Evolutionary conservation across 2,797 vertebrate species (phyloP), one percentile per base, ranked within the genome.

Genomic region (Sternotherus odoratus): DNA sequence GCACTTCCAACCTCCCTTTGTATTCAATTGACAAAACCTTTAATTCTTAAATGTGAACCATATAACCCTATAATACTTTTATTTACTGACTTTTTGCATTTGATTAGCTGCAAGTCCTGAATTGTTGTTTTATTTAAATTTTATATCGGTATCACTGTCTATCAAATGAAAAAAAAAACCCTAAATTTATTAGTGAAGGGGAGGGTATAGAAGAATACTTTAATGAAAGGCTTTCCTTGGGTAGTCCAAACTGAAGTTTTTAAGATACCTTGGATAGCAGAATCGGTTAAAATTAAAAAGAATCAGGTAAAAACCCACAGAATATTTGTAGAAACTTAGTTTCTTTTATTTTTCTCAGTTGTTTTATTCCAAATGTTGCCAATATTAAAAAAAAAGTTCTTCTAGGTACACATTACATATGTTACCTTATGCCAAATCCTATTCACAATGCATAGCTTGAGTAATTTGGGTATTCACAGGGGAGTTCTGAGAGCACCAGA

Each of bases 221-320:
- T 8, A 75, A 39, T 56, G 5, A 9, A 56, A 77, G 77, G 83
- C 79, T 92, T 12, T 88, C 6, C 33, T 26, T 92, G 85, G 16
- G 43, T 50, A 50, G 17, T 33, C 9, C 2, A 77, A 82, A 12
- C 28, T 5, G 53, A 77, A 89, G 3, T 13, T 4, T 43, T 49
- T 1, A 0, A 1, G 13, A 3, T 51, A 1, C 1, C 0, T 24
- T 82, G 43, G 30, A 66, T 2, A 24, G 77, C 36, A 77, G 21
- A 90, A 6, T 9, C 53, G 33, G 6, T 26, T 4, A 78, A 66
- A 80, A 50, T 80, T 69, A 36, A 66, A 66, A 36, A 66, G 33
- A 33, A 33, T 91, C 4, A 17, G 24, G 43, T 66, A 28, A 69
- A 2, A 57, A 12, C 28, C 90, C 1, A 3, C 75, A 77, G 77